Evolutionary conservation across 2,113 vertebrate species (phyloP), one percentile per base, ranked within the genome.

Genomic region (Strigops habroptila): DNA sequence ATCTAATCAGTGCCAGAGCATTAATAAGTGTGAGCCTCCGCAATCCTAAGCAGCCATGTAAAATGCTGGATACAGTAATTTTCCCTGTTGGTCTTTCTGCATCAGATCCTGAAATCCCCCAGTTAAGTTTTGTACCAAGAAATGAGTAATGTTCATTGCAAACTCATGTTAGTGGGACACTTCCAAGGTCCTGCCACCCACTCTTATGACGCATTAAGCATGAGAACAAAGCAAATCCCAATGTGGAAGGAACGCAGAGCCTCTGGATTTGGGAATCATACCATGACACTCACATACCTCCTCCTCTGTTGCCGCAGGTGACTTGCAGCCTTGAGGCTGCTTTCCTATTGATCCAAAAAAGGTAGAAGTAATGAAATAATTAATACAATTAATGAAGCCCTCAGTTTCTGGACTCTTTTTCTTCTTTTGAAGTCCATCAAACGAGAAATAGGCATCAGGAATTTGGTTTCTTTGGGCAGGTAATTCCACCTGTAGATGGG

Each of bases 21-120:
- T 48, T 37, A 64, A 59, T 64, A 35, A 64, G 23, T 17, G 25
- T 17, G 74, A 92, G 65, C 37, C 86, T 84, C 52, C 9, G 2
- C 63, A 39, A 15, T 14, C n/a, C 70, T 76, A 23, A 55, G 30
- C 81, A 89, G 48, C 77, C 84, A 12, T 22, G 59, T 39, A 83
- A 86, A 85, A 82, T 16, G 28, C 75, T 73, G 91, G 62, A 64
- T 4, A 17, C 31, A 16, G 11, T 87, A 11, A 73, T 82, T 88
- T 52, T 43, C 52, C 75, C 48, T 2, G 0, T 7, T 18, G 60
- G 44, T 46, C 53, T 39, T 83, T 74, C 64, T 63, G 75, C 63
- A 57, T 41, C 52, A 57, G 43, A 22, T 76, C 85, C 82, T 35
- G 63, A 94, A 94, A 93, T 95, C 88, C 86, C 93, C 92, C 63